Evolutionary conservation across 1,140 invertebrate genomes (phyloP).

Genomic region (Listronotus bonariensis): DNA sequence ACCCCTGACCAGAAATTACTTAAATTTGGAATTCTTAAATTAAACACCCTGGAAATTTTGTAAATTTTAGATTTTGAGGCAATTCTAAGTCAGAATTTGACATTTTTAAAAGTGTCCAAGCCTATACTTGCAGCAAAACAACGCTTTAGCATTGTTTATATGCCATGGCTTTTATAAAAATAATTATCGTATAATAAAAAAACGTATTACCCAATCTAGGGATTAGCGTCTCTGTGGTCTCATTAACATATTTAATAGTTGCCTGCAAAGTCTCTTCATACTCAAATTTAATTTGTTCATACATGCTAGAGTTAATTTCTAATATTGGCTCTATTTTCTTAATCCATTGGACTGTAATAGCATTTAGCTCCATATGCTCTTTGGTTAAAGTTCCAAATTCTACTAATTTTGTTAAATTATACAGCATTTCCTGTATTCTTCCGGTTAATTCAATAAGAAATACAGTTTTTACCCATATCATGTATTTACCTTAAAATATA

Average conservation of each 20-base stretch:
- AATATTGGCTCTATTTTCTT: conserved; percentile 72
- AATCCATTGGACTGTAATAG: conserved; percentile 73
- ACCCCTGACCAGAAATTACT: too few species aligned
- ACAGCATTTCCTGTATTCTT: conserved; percentile 65
- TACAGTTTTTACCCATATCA: conserved; percentile 48
- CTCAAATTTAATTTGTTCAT: conserved; percentile 78
- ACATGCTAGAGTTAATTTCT: conserved; percentile 71
- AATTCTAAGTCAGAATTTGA: too few species aligned
- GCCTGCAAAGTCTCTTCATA: conserved; percentile 77
- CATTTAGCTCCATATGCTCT: conserved; percentile 70
- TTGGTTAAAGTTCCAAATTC: conserved; percentile 68
- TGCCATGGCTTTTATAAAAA: neutral
- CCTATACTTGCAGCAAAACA: too few species aligned
- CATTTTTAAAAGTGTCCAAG: too few species aligned
- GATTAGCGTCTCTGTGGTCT: conserved; percentile 67
- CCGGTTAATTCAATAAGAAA: conserved; percentile 59
- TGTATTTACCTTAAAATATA: conserved; percentile 58
- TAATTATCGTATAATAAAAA: neutral
- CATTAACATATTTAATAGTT: conserved; percentile 70
- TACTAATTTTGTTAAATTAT: conserved; percentile 67
- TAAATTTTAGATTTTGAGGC: too few species aligned
- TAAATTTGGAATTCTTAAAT: too few species aligned
- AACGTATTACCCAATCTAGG: conserved; percentile 64
- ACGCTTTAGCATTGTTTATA: too few species aligned
- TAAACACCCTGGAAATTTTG: too few species aligned